These are phyloP conservation scores for Aradophagus sp. DNA, from an alignment of 1,140 invertebrate genomes.

Conservation along the genomic window DNA sequence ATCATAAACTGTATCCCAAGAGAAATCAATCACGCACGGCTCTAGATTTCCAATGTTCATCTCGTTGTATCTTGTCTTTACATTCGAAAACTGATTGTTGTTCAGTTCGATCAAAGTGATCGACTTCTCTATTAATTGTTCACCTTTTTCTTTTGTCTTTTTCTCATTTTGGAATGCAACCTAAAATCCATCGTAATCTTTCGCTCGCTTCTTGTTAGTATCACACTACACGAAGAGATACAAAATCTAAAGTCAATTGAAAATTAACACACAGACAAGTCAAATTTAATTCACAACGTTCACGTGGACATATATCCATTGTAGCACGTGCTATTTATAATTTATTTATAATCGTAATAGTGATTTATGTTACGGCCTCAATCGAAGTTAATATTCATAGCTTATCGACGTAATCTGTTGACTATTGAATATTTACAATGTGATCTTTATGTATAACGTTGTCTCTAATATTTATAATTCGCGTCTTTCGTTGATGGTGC, in stretches of 20 bases:
- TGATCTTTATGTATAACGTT: conserved; percentile 37
- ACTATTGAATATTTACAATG: conserved; percentile 60
- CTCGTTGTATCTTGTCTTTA: conserved; percentile 13
- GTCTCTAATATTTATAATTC: conserved; percentile 42
- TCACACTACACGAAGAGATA: conserved; percentile 66
- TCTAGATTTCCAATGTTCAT: conserved; percentile 27
- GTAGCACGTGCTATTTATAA: conserved; percentile 19
- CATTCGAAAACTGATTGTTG: conserved; percentile 36
- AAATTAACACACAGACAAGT: conserved; percentile 68
- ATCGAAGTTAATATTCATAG: conserved; percentile 34
- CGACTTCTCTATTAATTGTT: too few relatives aligned
- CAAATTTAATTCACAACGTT: conserved; percentile 63
- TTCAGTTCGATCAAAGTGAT: conserved; percentile 13
- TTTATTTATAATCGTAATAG: conserved; percentile 11
- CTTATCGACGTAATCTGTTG: conserved; percentile 54
- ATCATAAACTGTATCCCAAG: conserved; percentile 53
- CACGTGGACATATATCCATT: conserved; percentile 34
- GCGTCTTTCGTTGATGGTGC: conserved; percentile 51
- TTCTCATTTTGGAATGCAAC: conserved; percentile 31
- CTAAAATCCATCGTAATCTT: conserved; percentile 31
- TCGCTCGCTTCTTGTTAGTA: conserved; percentile 47
- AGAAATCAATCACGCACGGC: conserved; percentile 30
- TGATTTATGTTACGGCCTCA: conserved; percentile 48
- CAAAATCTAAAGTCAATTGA: conserved; percentile 70
- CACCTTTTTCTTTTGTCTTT: too few relatives aligned